Evolutionary conservation across 2,113 vertebrate species (phyloP), one percentile per base, ranked within the genome.

Genomic region (Chaetodon auriga): DNA sequence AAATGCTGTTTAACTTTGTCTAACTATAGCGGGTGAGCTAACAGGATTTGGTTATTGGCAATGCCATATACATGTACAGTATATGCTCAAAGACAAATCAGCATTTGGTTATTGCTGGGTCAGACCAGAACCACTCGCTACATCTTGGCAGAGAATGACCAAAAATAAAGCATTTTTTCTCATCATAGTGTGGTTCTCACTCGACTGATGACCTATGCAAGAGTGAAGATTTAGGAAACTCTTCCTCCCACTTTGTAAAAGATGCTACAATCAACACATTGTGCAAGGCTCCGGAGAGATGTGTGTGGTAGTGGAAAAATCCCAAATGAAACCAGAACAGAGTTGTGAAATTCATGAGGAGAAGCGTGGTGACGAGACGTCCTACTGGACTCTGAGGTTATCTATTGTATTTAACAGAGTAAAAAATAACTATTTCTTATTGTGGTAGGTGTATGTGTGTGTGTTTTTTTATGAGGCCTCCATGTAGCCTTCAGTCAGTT

Each of bases 41-140:
- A 94, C 87, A 92, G 90, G 92, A 91, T 95, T 95, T 94, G 93
- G 93, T 95, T 95, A 94, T 88, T 93, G 93, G 90, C 91, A 82
- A 94, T 69, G 89, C 85, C 86, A 83, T 90, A 87, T 77, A 93
- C 84, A 88, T 55, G 66, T 30, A 30, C 30, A 30, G 30, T 82
- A 88, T 85, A 91, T 82, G 87, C 74, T 90, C 82, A 86, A 81
- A 91, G 83, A 92, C 76, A 92, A 74, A 87, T 93, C 89, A 91
- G 87, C 88, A 91, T 95, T 96, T 95, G 94, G 93, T 95, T 94
- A 95, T 93, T 92, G 91, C 92, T 90, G 90, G 89, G 81, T 87
- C 78, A 68, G 72, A 90, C 85, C 78, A 71, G 62, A 92, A 91
- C 76, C 78, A 71, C 77, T 83, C 61, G 88, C 93, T 94, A 92